Base-by-base conservation (phyloP, 2,797 vertebrate species). In the Chelonia mydas region DNA sequence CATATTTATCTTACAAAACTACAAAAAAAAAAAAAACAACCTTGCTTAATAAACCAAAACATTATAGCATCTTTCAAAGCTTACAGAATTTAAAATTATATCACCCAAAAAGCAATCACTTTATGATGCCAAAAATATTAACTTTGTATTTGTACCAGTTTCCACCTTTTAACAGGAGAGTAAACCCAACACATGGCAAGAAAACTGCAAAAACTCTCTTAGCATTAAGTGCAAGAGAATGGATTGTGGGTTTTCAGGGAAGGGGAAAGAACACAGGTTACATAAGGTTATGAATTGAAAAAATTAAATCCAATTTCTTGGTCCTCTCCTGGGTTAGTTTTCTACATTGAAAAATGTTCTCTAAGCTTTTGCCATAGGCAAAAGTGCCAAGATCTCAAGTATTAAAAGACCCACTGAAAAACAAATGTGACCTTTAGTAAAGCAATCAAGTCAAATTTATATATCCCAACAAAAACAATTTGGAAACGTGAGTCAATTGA, bases 251-350 rank as follows among this genome's bases (percentile, higher is more conserved):
- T 94, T 37, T 54, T 57, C 19, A 68, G 76, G 6, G 90, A 53
- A 61, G 88, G 16, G 12, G 9, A 11, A 96, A 23, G 55, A 94
- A 28, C 6, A 88, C 31, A 94, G 16, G 33, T 91, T 92, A 94
- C 72, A 92, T 57, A 41, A 21, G 4, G 13, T 54, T 92, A 84
- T 9, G 11, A 81, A 91, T 5, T 82, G 65, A 86, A 96, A 93
- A 96, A 80, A 87, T 94, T 92, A 92, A 86, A 90, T 92, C 37
- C 49, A 27, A 92, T 89, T 96, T 93, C 25, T 85, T 95, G 54
- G 51, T 89, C 84, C 61, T 89, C 72, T 92, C 61, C 8, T 51
- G 61, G 37, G 33, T 91, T 84, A 87, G 55, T 33, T 91, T 97
- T 95, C 53, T 79, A 19, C 1, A 59, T 17, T 65, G 53, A 91